Percentiles rank a stretch among this genome's conserved stretches.
These are phyloP conservation scores for Hippocampus kuda DNA, from an alignment of 2,797 vertebrate species.

Conservation along the genomic window DNA sequence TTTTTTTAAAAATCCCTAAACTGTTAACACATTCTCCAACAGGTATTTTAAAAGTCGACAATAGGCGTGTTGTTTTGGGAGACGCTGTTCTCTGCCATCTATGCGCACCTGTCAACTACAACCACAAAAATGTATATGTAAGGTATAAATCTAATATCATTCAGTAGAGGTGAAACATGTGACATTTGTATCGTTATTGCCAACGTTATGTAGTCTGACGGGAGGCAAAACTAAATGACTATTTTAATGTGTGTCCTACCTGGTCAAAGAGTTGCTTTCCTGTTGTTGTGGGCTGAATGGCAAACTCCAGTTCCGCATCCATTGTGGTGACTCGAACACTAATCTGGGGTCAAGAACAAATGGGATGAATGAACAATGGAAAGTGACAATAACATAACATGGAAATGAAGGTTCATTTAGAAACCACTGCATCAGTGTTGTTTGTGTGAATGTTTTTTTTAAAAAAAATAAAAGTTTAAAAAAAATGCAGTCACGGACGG, in stretches of 20 bases:
- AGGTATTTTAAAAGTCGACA: neutral
- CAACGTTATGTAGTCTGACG: neutral
- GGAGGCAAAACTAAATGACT: neutral
- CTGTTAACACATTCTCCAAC: neutral
- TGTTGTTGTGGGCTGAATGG: constrained; percentile 96
- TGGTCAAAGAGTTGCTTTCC: constrained; percentile 98
- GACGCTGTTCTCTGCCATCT: no score
- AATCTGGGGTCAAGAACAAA: constrained; percentile 65
- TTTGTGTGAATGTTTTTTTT: neutral
- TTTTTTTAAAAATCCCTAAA: no score
- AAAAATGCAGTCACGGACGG: no score
- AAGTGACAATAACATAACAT: neutral
- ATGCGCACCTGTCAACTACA: no score
- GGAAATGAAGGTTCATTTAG: neutral
- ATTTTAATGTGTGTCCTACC: constrained; percentile 61
- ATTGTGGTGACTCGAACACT: constrained; percentile 95
- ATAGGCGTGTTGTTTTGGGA: neutral
- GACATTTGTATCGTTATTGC: neutral
- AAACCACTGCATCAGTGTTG: neutral
- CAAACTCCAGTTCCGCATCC: constrained; percentile 98
- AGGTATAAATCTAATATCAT: neutral
- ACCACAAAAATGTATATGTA: neutral
- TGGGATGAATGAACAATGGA: neutral
- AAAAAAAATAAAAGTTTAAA: no score
- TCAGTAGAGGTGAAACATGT: neutral